These are phyloP conservation scores for Verasper variegatus DNA, from an alignment of 2,113 vertebrate species.

Conservation along the genomic window DNA sequence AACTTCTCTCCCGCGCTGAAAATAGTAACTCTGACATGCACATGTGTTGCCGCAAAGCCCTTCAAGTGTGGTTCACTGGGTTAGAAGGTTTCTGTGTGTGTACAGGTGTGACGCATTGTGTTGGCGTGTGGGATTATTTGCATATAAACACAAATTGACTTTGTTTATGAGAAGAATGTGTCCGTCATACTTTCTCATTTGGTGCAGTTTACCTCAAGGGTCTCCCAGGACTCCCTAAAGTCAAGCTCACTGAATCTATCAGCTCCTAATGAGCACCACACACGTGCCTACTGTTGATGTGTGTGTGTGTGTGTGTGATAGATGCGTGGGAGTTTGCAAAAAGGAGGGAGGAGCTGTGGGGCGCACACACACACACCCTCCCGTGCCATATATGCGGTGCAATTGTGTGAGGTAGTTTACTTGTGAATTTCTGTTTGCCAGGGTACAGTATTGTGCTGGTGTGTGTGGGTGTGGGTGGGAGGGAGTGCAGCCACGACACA, in stretches of 20 bases:
- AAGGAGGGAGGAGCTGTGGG: constrained; percentile 6
- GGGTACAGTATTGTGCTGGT: constrained; percentile 1
- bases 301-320: constrained; percentile 9
- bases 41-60: constrained; percentile 27
- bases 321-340: constrained; percentile 45
- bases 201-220: constrained; percentile 46
- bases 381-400: constrained; percentile 24
- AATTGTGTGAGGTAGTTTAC: constrained; percentile 18
- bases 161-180: background rate
- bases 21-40: constrained; percentile 50
- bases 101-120: background rate
- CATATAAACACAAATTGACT: background rate
- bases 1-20: constrained; percentile 42
- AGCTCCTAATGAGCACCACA: constrained; percentile 60
- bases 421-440: constrained; percentile 38
- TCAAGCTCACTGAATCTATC: constrained; percentile 64
- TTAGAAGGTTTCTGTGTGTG: background rate
- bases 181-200: constrained; percentile 32
- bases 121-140: background rate
- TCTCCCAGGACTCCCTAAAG: constrained; percentile 47
- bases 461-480: constrained; percentile 20
- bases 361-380: constrained; percentile 25
- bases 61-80: background rate
- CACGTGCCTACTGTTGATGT: constrained; percentile 26
- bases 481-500: constrained; percentile 48